These are phyloP conservation scores for Oceanodroma leucorhoa DNA, from an alignment of 2,797 vertebrate genomes.

Conservation along the genomic window DNA sequence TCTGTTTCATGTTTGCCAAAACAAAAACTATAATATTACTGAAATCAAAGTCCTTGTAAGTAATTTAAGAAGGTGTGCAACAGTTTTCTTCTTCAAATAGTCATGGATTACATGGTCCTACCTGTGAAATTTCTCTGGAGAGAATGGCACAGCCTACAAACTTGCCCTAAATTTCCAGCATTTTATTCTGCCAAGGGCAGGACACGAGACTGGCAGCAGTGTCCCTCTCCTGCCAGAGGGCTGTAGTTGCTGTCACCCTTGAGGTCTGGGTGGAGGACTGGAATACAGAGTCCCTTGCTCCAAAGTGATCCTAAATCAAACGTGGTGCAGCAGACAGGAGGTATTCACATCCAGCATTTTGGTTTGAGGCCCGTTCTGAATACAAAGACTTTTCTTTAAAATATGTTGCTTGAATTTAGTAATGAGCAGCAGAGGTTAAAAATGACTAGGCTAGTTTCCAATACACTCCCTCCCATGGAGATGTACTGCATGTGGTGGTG, in stretches of 20 bases:
- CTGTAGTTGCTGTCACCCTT: neutral
- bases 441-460: neutral
- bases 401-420: neutral
- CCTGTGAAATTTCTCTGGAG: neutral
- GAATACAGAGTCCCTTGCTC: neutral
- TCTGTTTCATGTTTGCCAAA: neutral
- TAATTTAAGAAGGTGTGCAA: neutral
- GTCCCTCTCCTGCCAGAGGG: neutral
- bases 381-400: neutral
- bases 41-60: neutral
- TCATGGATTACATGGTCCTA: neutral
- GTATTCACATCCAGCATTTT: neutral
- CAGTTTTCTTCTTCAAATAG: neutral
- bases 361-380: neutral
- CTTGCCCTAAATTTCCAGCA: neutral
- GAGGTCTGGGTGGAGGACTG: neutral
- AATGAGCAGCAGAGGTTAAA: neutral
- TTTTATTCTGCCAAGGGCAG: neutral
- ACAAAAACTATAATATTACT: neutral
- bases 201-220: neutral
- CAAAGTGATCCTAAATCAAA: neutral
- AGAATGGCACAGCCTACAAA: neutral
- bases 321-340: neutral
- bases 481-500: neutral
- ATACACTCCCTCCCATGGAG: neutral